Evolutionary conservation across 92 coral and sea anemone species (phyloP), one percentile per base, ranked within the genome.

Genomic region (Meandrina meandrites): DNA sequence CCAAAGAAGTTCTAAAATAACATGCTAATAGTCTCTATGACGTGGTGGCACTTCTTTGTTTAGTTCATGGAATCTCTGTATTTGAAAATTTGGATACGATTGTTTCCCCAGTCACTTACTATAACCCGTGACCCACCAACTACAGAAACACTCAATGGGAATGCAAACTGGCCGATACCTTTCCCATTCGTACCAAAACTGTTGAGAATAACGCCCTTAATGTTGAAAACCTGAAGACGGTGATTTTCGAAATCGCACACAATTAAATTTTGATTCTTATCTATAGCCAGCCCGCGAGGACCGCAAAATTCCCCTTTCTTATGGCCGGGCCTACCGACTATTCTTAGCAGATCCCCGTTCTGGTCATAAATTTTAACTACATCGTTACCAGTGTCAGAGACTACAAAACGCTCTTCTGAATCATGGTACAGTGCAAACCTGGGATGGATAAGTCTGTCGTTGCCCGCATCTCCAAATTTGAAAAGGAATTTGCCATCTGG

Each of bases 111-210:
- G 88, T 94, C 98, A 81, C 96, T 94, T 13, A 94, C 98, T 73
- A 94, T 86, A 31, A 94, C 98, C 47, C 85, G 90, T 48, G 85
- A 54, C 24, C 90, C 96, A 0, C 94, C 94, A 36, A 89, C 87
- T 21, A 94, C 90, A 10, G 98, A 94, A 60, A 94, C 92, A 31
- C 98, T 94, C 42, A 94, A 80, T 9, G 98, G 98, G 67, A 94
- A 94, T 74, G 98, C 98, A 84, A 94, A 94, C 89, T 94, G 98
- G 31, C 98, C 96, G n/a, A 94, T 93, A 8, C 98, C 98, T 77
- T 94, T 94, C 8, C 98, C 98, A 53, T 90, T 91, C 8, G 98
- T 93, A 0, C 98, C 98, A 91, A 94, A 94, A 53, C 92, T 90
- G 87, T 89, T 94, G 24, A 94, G 79, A 45, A 93, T 94, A 28